Base-by-base conservation (phyloP, 2,888 invertebrate genomes). In the Rhorus exstirpatorius region DNA sequence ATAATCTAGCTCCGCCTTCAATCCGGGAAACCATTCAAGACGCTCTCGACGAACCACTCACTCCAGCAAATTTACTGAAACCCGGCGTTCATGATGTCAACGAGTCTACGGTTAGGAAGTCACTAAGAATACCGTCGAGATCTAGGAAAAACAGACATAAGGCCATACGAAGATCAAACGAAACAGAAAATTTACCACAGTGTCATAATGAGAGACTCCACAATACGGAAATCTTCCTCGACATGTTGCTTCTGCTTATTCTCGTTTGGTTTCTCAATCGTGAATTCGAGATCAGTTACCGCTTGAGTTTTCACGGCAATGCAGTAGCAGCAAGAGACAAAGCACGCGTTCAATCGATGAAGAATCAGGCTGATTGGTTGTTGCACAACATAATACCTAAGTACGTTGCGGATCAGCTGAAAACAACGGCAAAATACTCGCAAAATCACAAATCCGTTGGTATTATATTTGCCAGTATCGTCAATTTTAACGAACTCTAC, bases 401-500 rank as follows among this genome's bases (percentile, higher is more conserved):
- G 82, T 98, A 99, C 90, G 98, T 99, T 1, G 98, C 97, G 1
- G 98, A 99, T 87, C 97, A 97, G 90, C 94, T 99, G 75, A 98
- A 99, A 93, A 97, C 97, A 84, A 97, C 98, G 26, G 97, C 98
- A 10, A 97, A 97, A 91, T 99, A 99, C 94, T 98, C 98, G 0
- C 97, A 98, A 91, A 98, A 98, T 92, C 98, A 99, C 93, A 97
- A 96, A 91, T 96, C 97, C 88, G 97, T 97, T 0, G 99, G 97
- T 0, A 98, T 99, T 14, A 97, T 99, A 89, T 99, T 99, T 91
- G 99, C 99, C 6, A 98, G 97, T 89, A 98, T 99, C 87, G 97
- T 98, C 0, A 99, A 99, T 93, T 99, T 99, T 92, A 98, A 98
- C 90, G 99, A 99, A 93, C 97, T 99, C 95, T 99, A 99, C 92